phyloP scores from a whole-genome alignment of 2,888 invertebrate genomes.

The Dryomyza anilis region DNA sequence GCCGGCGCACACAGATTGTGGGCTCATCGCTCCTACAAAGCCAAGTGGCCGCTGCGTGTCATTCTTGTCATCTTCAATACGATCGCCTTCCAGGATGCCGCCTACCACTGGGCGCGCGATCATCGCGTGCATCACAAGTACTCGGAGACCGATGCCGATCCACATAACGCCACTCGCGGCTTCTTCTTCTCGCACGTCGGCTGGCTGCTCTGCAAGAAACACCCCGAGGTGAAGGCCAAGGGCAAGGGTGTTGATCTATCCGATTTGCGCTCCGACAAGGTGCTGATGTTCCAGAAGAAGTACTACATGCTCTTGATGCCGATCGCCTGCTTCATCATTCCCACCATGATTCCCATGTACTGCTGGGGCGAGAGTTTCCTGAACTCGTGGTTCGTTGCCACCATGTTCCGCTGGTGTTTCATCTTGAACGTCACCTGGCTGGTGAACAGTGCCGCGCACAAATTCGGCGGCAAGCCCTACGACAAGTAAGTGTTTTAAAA shows the following conservation, averaged over 20 bases:
- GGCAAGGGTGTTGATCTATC: conserved; percentile 84
- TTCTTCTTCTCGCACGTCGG: conserved; percentile 97
- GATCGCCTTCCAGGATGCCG: conserved; percentile 86
- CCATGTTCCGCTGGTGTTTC: conserved; percentile 78
- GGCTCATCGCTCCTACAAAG: conserved; percentile 96
- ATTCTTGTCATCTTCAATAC: conserved; percentile 84
- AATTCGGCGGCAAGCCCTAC: conserved; percentile 77
- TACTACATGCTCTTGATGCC: conserved; percentile 79
- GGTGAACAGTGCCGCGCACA: conserved; percentile 88
- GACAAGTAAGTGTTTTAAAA: conserved; percentile 65
- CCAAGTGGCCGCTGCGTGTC: conserved; percentile 84
- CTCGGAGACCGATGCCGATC: conserved; percentile 92
- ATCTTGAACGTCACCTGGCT: conserved; percentile 88
- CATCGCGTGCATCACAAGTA: conserved; percentile 91
- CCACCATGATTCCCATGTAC: conserved; percentile 76
- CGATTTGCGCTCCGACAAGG: conserved; percentile 80
- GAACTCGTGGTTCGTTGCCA: conserved; percentile 72
- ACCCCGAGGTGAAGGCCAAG: conserved; percentile 85
- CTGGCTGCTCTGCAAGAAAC: conserved; percentile 90
- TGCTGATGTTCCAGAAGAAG: conserved; percentile 88
- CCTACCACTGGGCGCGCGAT: conserved; percentile 79
- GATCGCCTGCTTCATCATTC: conserved; percentile 76
- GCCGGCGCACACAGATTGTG: conserved; percentile 96
- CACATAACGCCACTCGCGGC: conserved; percentile 89
- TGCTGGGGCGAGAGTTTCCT: conserved; percentile 76